Percentiles rank a stretch among this genome's conserved stretches.
phyloP scores from a whole-genome alignment of 2,113 vertebrate genomes.

The Ornithorhynchus anatinus region DNA sequence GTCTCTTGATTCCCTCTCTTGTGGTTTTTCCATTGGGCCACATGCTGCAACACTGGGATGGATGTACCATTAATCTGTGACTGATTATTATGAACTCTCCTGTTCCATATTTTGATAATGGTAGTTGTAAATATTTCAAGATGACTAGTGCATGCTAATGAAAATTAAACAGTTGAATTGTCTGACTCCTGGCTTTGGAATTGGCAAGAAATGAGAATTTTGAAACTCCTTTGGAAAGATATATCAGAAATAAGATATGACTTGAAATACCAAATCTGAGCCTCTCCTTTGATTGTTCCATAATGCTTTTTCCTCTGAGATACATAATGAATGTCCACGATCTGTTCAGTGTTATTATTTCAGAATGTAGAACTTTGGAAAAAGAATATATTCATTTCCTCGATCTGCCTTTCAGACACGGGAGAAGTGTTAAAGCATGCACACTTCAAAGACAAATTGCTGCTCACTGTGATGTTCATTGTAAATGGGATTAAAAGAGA shows the following conservation, averaged over 20 bases:
- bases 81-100: too few relatives aligned
- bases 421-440: neutral
- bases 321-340: neutral
- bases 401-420: neutral
- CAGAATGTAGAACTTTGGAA: neutral
- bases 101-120: too few relatives aligned
- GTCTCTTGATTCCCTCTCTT: too few relatives aligned
- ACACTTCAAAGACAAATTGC: neutral
- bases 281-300: too few relatives aligned
- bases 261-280: neutral
- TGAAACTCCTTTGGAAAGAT: too few relatives aligned
- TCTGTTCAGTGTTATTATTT: neutral
- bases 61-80: too few relatives aligned
- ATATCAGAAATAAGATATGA: too few relatives aligned
- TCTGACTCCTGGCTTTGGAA: neutral
- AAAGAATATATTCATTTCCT: neutral
- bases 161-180: neutral
- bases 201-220: neutral
- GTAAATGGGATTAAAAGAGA: neutral
- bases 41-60: too few relatives aligned
- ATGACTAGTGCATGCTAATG: neutral
- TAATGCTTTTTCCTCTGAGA: too few relatives aligned
- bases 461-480: neutral
- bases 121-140: neutral
- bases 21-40: too few relatives aligned